Evolutionary conservation across 2,113 vertebrate genomes (phyloP), one percentile per base, ranked within the genome.

Genomic region (Catagonus wagneri): DNA sequence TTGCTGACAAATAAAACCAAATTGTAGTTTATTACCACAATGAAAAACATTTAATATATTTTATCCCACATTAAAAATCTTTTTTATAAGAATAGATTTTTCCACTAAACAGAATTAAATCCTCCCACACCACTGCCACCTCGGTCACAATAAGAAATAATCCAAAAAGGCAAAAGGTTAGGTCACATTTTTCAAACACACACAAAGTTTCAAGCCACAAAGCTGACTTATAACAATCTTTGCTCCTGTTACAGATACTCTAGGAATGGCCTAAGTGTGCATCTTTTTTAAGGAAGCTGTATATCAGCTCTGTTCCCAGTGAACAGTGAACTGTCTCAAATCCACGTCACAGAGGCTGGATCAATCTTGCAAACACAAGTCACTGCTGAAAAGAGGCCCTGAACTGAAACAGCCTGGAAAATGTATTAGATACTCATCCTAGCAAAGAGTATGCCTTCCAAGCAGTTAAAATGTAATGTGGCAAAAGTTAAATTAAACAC

Each of bases 271-370:
- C 90, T 76, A 96, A 92, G 94, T 16, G 19, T 94, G 79, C 97
- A 96, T 97, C 81, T 97, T 98, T 98, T 98, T 97, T 95, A 98
- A 98, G 98, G 92, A 98, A 98, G 97, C 94, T 92, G 96, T 89
- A 19, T 98, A 98, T 98, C 98, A 98, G 98, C 98, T 98, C 98
- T 90, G 98, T 98, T 98, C 97, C 98, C 98, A 95, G 98, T 98
- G 98, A 98, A 99, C 98, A 98, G 98, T 98, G 98, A 99, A 99
- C 98, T 99, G 98, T 98, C 98, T 98, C 98, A 99, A 98, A 99
- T 99, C 98, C 98, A 99, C 98, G 85, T 98, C 98, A 98, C 97
- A 98, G 98, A 98, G 98, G 98, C 92, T 98, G 98, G 98, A 98
- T 99, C 99, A 99, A 98, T 99, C 98, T 98, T 97, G 97, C 98